A percentile compares a stretch with the other conserved stretches of the same genome.
phyloP scores from a whole-genome alignment of 1,140 invertebrate species.

The Papilio machaon region DNA sequence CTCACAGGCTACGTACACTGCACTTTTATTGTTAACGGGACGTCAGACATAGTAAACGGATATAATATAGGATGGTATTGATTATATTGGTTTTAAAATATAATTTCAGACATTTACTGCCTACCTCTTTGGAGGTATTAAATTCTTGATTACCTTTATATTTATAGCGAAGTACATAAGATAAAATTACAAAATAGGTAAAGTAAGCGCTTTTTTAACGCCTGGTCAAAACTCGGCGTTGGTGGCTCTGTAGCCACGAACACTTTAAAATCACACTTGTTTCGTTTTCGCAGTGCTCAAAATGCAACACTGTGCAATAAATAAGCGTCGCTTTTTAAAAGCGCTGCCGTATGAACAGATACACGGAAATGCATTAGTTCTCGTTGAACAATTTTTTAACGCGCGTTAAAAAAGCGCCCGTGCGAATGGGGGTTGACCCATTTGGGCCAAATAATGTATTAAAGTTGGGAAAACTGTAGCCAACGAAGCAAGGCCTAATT shows the following conservation, averaged over 20 bases:
- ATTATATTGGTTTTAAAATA: slow-evolving; percentile 24
- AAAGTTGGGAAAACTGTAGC: background rate
- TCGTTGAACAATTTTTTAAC: no score
- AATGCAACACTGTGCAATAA: no score
- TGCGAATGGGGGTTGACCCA: no score
- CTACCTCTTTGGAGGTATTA: background rate
- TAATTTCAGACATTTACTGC: background rate
- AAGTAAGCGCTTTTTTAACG: no score
- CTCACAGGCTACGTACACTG: slow-evolving; percentile 46
- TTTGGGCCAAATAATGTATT: background rate
- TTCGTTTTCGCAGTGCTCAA: no score
- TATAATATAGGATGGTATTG: slow-evolving; percentile 56
- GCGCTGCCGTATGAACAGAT: no score
- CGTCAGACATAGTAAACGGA: slow-evolving; percentile 59
- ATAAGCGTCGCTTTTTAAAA: background rate
- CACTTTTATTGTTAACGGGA: slow-evolving; percentile 64
- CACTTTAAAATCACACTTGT: no score
- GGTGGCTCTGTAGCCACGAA: no score
- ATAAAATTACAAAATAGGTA: no score
- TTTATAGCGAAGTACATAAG: background rate
- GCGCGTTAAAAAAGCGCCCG: no score
- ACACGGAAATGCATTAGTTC: no score
- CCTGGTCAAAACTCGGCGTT: no score
- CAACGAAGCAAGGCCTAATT: slow-evolving; percentile 46
- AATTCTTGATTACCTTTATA: background rate